Base-by-base conservation (phyloP, 1,140 invertebrate species). In the Drosophila novamexicana region DNA sequence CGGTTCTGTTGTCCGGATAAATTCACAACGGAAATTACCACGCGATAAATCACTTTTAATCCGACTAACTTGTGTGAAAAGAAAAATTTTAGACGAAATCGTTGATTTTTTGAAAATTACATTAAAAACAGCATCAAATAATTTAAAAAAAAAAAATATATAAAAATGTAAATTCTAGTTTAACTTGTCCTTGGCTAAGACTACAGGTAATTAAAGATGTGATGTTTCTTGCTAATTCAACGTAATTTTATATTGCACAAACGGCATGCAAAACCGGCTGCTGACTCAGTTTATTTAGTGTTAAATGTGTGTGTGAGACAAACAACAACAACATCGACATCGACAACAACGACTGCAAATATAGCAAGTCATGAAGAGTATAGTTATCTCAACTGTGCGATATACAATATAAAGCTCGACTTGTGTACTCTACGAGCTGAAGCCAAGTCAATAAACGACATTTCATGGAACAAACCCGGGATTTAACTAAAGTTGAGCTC, bases 211-310 rank as follows among this genome's bases (percentile, higher is more conserved):
- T 86, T 85, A 82, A 56, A 34, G 42, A 16, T 78, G 52, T 66
- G 65, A 63, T 66, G 52, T 76, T 88, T 88, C 79, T 61, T 73
- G 45, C 45, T 69, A 79, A 88, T 82, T 72, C 67, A 36, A 62
- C 54, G 56, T 67, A 76, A 80, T 59, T 70, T 54, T 62, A 53
- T 75, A 75, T 75, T 70, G 58, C 53, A 69, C 37, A 69, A 40
- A 52, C 34, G 52, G 62, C 66, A 67, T 85, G 67, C 79, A 88
- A 81, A 86, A 86, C 83, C 83, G 83, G 79, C 83, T 85, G 79
- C 64, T 85, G 82, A 85, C 83, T 85, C 82, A 85, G 47, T 81
- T 29, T 14, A 36, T 14, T 8, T 16, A 58, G 63, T 58, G 53
- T 36, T 42, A 54, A 47, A 7, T 64, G 40, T 70, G 10, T 42